Evolutionary conservation across 30 jellyfish, hydroid and myxozoan species (phyloP).

Genomic region (Calvadosia cruxmelitensis): DNA sequence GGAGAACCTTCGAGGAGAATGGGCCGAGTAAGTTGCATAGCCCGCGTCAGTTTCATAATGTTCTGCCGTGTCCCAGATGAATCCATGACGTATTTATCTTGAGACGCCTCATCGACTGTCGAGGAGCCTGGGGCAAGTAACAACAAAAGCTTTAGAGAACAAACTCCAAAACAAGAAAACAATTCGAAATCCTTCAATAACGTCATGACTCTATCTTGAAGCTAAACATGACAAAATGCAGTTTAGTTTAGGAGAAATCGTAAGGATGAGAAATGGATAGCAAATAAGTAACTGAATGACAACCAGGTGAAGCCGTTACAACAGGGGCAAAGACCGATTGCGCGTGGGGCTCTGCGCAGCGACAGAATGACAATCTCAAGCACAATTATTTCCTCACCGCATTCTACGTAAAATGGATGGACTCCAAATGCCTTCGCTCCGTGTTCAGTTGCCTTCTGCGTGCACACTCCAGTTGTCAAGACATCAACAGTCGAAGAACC

Average conservation of each 20-base stretch:
- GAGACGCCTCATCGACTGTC: neutral
- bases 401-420: slow-evolving; percentile 33
- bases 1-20: slow-evolving; percentile 98
- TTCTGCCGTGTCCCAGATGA: slow-evolving; percentile 41
- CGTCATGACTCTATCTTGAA: neutral
- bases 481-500: neutral
- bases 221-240: neutral
- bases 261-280: no score
- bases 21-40: slow-evolving; percentile 73
- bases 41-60: slow-evolving; percentile 61
- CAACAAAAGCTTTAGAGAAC: no score
- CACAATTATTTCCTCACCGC: slow-evolving; percentile 27
- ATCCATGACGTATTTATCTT: neutral
- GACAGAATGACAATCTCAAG: no score
- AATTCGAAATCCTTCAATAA: no score
- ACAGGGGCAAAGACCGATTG: no score
- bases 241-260: no score
- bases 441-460: neutral
- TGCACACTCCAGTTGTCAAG: neutral
- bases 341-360: no score
- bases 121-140: neutral
- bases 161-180: no score
- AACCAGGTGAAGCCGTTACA: no score
- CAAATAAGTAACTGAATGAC: no score
- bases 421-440: slow-evolving; percentile 40